Conservation (phyloP, 2,888 invertebrate species). For the Emmelina monodactyla region DNA sequence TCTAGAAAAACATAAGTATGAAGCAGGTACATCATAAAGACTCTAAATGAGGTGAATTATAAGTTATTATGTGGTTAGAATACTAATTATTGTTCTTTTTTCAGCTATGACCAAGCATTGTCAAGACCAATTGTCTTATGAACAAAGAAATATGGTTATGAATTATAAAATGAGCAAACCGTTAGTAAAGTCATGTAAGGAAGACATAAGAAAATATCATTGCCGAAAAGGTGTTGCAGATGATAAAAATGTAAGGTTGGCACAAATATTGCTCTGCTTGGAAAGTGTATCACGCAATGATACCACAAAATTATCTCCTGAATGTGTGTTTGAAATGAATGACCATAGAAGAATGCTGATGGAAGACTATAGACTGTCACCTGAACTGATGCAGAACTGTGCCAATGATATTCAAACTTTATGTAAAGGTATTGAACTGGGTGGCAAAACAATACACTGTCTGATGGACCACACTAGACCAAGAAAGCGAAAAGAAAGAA, state of each 20-base stretch:
- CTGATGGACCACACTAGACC: conserved; percentile 87
- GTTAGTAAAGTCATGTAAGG: conserved; percentile 85
- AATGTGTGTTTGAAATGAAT: conserved; percentile 88
- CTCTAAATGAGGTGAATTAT: too few species aligned
- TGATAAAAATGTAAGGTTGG: conserved; percentile 83
- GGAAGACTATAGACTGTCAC: conserved; percentile 93
- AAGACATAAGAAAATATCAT: conserved; percentile 85
- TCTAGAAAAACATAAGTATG: conserved; percentile 82
- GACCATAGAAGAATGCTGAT: conserved; percentile 91
- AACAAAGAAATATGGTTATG: conserved; percentile 87
- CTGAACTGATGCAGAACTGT: conserved; percentile 90
- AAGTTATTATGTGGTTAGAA: too few species aligned
- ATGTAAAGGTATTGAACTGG: conserved; percentile 78
- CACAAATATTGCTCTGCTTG: conserved; percentile 91
- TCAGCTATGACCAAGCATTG: conserved; percentile 72
- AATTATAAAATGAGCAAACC: conserved; percentile 93
- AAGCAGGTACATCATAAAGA: conserved; percentile 49
- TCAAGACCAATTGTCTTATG: conserved; percentile 80
- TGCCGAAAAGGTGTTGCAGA: conserved; percentile 85
- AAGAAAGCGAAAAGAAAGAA: conserved; percentile 68
- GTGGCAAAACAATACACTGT: conserved; percentile 94
- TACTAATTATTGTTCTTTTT: too few species aligned
- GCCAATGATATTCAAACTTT: conserved; percentile 81
- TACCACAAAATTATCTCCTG: conserved; percentile 74
- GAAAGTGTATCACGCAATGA: conserved; percentile 80